A percentile compares a stretch with the other conserved stretches of the same genome.
phyloP scores from a whole-genome alignment of 2,113 vertebrate species.

The Ptilorrhoa leucosticta region DNA sequence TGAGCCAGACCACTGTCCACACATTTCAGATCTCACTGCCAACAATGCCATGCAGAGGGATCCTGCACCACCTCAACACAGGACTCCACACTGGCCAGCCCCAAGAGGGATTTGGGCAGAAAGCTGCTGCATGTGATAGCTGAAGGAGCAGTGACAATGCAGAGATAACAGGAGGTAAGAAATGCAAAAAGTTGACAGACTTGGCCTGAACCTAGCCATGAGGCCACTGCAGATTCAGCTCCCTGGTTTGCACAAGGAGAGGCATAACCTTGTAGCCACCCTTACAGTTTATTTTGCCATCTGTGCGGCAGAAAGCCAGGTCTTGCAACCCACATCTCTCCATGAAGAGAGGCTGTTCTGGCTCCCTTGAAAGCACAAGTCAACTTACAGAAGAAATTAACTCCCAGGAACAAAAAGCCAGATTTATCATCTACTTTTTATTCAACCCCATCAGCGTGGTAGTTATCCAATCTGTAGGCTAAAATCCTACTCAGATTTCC shows the following conservation, averaged over 20 bases:
- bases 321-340: not conserved
- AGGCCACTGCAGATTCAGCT: not conserved
- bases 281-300: not conserved
- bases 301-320: not conserved
- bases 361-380: not conserved
- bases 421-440: not conserved
- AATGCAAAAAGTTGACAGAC: not conserved
- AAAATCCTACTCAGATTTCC: not conserved
- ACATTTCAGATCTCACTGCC: not conserved
- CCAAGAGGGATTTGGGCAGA: not conserved
- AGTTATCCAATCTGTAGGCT: not conserved
- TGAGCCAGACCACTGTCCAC: not conserved
- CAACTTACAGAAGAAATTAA: not conserved
- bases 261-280: not conserved
- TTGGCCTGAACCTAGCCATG: not conserved
- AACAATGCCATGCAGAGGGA: not conserved
- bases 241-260: not conserved
- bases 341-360: not conserved
- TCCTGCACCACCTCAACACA: accelerated
- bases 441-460: not conserved
- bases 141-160: accelerated
- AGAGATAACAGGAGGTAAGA: not conserved
- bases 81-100: not conserved
- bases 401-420: not conserved
- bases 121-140: accelerated